Evolutionary conservation across 2,113 vertebrate species (phyloP).

Genomic region (Cercopithecus mona): DNA sequence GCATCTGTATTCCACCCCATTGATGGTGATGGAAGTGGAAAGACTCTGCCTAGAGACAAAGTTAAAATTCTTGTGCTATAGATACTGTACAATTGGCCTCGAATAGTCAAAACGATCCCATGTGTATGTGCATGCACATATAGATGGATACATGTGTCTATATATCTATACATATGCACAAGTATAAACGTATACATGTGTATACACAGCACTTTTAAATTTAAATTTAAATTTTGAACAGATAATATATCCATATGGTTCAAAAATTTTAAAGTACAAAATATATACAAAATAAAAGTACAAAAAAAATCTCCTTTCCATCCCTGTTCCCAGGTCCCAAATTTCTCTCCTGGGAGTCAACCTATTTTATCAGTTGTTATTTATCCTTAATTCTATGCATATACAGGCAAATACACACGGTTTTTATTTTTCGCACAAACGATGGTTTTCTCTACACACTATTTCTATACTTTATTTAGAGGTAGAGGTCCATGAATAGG

Average conservation of each 20-base stretch:
- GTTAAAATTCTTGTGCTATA: not conserved
- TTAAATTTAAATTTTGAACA: not conserved
- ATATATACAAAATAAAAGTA: not conserved
- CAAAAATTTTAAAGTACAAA: constrained; percentile 14
- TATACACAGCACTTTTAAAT: not conserved
- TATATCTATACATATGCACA: not conserved
- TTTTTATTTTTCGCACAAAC: not conserved
- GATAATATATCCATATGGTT: not conserved
- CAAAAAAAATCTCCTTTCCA: not conserved
- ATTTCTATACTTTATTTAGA: not conserved
- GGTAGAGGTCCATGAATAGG: not conserved
- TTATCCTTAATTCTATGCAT: not conserved
- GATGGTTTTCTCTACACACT: not conserved
- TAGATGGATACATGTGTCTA: too few species aligned
- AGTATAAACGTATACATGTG: not conserved
- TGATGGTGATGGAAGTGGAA: not conserved
- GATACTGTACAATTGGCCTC: not conserved
- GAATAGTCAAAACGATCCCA: not conserved
- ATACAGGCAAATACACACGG: not conserved
- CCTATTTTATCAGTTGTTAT: not conserved
- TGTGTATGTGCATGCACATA: not conserved
- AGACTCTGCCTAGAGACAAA: not conserved
- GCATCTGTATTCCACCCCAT: not conserved
- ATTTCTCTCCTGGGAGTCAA: not conserved
- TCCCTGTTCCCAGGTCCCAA: not conserved